Base-by-base conservation (phyloP, 30 jellyfish, hydroid and myxozoan species). In the Rhopilema esculentum region DNA sequence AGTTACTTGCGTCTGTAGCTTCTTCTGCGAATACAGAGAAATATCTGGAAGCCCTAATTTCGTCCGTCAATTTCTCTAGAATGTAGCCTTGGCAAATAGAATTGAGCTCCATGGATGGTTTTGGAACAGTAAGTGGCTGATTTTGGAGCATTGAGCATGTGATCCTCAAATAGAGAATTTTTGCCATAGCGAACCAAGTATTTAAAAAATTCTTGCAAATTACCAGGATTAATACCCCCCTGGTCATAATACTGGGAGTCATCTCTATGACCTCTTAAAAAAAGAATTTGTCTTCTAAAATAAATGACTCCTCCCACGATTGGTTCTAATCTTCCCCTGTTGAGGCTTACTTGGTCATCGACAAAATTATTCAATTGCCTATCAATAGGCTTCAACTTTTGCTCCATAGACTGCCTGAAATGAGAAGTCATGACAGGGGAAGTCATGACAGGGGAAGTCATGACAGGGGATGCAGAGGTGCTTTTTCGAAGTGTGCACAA, bases 41-140 rank as follows among this genome's bases (percentile, higher is more conserved):
- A 29, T 0, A 88, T 68, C 66, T 78, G 19, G 96, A 88, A 17
- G 8, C 27, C 22, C 49, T 84, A 25, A 72, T 50, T 77, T 72
- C 82, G 21, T 4, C 16, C 7, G 63, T 50, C 0, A 75, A 8
- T 31, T 8, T 65, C 20, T 66, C 86, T 25, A 21, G 49, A 22
- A 92, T 80, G n/a, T 48, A 24, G 27, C 68, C 81, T 18, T 96
- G 92, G 76, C 97, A 93, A 63, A 51, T 29, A 27, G 62, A 50
- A 25, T 80, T 87, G 20, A 93, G 27, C 48, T 93, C 89, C 76
- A 74, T 93, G 97, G 18, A 77, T 86, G 32, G 86, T 81, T 63
- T 92, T 92, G 22, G 98, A 80, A 17, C 81, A 40, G 80, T 78
- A 92, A 2, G 94, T 86, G 27, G 97, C 94, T 69, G 75, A 32